Base-by-base conservation (phyloP, 2,113 vertebrate genomes). In the Echinops telfairi region DNA sequence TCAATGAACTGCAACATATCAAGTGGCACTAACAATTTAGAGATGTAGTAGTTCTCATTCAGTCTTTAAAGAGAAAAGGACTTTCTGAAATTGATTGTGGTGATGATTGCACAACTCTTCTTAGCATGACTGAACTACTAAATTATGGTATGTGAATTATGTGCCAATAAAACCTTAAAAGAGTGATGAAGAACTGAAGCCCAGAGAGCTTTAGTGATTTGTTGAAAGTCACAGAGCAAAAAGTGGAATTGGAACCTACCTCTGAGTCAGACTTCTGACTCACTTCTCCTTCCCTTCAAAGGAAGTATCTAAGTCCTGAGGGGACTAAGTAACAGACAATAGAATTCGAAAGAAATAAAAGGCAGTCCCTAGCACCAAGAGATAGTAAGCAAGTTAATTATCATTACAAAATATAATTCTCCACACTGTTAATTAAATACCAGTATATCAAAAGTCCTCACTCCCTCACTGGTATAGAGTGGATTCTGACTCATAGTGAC, bases 271-370 rank as follows among this genome's bases (percentile, higher is more conserved):
- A 68, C 89, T 93, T 89, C 62, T 43, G 73, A 76, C 36, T 96
- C 83, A 40, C 40, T 40, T 96, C 91, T 86, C 81, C 80, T 91
- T 95, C 95, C 78, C 84, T 86, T 27, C 83, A 92, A 83, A 89
- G 66, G 81, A n/a, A 10, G 6, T 58, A 64, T 20, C n/a, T 86
- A 90, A 80, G 66, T n/a, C 80, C 89, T 76, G 81, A 66, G 91
- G 87, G 89, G 60, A 92, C 79, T 85, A 89, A 77, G 60, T 57
- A 71, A 94, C 36, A 47, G 60, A 47, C 38, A 93, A 27, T 68
- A 87, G 66, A 88, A 58, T 85, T 96, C 82, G 90, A 53, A 96
- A 93, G 90, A 17, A 92, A 86, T 47, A 78, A 95, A 85, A 77
- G 33, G 43, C 17, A 92, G 47, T 36, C 23, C 31, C 47, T 43